Base-by-base conservation (phyloP, 2,797 vertebrate species). In the Arctocebus calabarensis region DNA sequence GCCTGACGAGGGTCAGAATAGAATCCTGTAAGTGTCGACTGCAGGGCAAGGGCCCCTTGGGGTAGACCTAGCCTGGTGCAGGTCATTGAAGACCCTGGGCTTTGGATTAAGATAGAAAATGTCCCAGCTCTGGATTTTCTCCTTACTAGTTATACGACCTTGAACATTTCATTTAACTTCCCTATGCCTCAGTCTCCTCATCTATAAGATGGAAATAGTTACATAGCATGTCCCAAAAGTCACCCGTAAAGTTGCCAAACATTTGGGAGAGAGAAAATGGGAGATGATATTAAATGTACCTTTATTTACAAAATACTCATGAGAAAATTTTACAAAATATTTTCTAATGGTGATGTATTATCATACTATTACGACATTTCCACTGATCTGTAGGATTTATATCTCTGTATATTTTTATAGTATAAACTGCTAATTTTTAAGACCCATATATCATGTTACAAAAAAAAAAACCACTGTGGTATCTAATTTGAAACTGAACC, bases 381-480 rank as follows among this genome's bases (percentile, higher is more conserved):
- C 5, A 73, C 27, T 62, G 37, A 48, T 75, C 10, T 79, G 8
- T 40, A 59, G 23, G 29, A 78, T 71, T 96, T 94, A 57, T 3
- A 84, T 48, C 71, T 84, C n/a, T 61, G 55, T 77, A 94, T 79
- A 52, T 7, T 68, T 91, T 91, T 79, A 91, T 91, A 71, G 22
- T 37, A 84, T 40, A 83, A 85, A 7, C 17, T 90, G 7, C 84
- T 92, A 92, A 85, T 37, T 91, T 94, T 86, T 84, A 96, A 90
- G 73, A 66, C 7, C 27, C 84, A 83, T 29, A 14, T 17, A 83
- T 70, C 27, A 66, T 40, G 8, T 85, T 45, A 88, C 68, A 40
- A 17, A 68, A 61, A 29, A 45, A 70, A 59, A 22, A 43, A 66
- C 8, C 0, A 37, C n/a, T 70, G 7, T 94, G 37, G 1, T 81